Evolutionary conservation across 2,113 vertebrate genomes (phyloP), one percentile per base, ranked within the genome.

Genomic region (Corythoichthys haematopterus): DNA sequence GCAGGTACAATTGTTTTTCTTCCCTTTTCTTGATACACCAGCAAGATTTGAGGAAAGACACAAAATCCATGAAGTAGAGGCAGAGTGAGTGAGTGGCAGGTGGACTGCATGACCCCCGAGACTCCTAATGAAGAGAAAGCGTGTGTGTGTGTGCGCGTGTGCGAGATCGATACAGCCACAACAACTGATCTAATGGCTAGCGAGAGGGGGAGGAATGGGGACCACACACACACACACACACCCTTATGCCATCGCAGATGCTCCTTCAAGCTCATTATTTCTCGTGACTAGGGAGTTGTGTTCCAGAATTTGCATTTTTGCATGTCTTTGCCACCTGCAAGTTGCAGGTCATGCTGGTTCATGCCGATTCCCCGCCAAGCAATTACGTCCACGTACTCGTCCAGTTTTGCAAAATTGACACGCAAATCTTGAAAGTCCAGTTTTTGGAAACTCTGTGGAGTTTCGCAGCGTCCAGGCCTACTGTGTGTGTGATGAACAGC

Each of bases 161-260:
- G 81, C 88, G 87, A 35, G 79, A 90, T 91, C 68, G 87, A 88
- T 89, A 82, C 67, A 56, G 73, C 81, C 78, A 76, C 88, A 79
- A 74, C 80, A 77, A 78, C 79, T 76, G 79, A 85, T 75, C 76
- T 85, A 80, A 89, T 82, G 77, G 76, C 66, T 70, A 74, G 65
- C 43, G 47, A 12, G 43, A 16, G 40, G 12, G 62, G 28, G 6
- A 43, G 60, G 75, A 85, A 80, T 81, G 65, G 80, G 64, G 65
- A 88, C 72, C 67, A 50, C 72, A 62, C 58, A 79, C 68, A 5
- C 38, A 51, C 33, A 52, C 57, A 52, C 57, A 11, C 48, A 38
- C 38, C 38, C 57, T 71, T 74, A 72, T 76, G 70, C 60, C 83
- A 75, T 79, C 82, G 66, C 85, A 86, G 80, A 78, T 86, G 80